Evolutionary conservation across 2,888 invertebrate species (phyloP), one percentile per base, ranked within the genome.

Genomic region (Rhagophthalmus giganteus): DNA sequence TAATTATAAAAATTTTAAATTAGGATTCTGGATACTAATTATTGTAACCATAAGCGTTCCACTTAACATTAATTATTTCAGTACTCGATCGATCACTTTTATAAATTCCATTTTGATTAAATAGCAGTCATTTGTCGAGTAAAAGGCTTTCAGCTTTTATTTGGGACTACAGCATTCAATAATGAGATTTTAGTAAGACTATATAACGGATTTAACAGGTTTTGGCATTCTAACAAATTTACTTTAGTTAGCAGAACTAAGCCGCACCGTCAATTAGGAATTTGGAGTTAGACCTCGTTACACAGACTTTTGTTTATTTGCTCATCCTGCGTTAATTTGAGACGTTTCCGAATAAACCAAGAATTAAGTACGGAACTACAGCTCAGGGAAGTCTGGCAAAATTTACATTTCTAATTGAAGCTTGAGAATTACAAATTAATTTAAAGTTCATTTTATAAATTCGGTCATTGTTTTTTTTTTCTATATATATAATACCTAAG

Each of bases 241-340:
- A 31, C 15, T 47, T 47, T 32, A 47, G 39, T 40, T 25, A 51
- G 35, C 24, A 39, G 25, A 51, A 35, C 30, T 27, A 45, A 47
- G 38, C 46, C 46, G 35, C 31, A 47, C 27, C 46, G 42, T 47
- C 46, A 52, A 52, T 52, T 51, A 45, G 34, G 37, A 47, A 52
- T 52, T 47, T 37, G 35, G 26, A 52, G 41, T 47, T 52, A 52
- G 46, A 52, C 47, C 52, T 52, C 37, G 37, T 52, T 52, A 52
- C 40, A 40, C 30, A 52, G 52, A 52, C 52, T 52, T 52, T 52
- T 52, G 52, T 47, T 47, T 52, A 51, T 51, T 51, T 51, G 38
- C 51, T 45, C 41, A 47, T 45, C 42, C 52, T 30, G 25, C 42
- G 46, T 38, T 52, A 52, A 52, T 52, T 52, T 52, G 47, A 52